Base-by-base conservation (phyloP, 2,888 invertebrate genomes). In the Heteromurus nitidus region DNA sequence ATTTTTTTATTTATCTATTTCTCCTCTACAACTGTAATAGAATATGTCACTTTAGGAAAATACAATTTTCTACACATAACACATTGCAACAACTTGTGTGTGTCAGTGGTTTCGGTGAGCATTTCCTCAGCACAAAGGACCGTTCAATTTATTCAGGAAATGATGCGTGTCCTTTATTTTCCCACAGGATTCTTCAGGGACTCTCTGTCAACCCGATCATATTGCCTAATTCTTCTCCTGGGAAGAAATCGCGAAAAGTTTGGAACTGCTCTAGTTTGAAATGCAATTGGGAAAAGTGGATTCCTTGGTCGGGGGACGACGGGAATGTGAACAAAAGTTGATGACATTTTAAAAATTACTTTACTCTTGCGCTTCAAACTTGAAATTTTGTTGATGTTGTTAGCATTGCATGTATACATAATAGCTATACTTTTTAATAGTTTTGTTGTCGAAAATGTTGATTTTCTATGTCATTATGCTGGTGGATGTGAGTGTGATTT, bases 201-300 rank as follows among this genome's bases (percentile, higher is more conserved):
- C 65, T 80, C 11, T 58, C 65, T 80, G 80, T 80, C 47, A 72
- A 47, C 30, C 80, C 80, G 18, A 58, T 72, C 65, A 60, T 80
- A 60, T 65, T 73, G 36, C 80, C 67, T 72, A 73, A 80, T 72
- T 80, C 62, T 72, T 58, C 72, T 72, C 72, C 62, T 3, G 80
- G 80, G 72, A 72, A 64, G 80, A 80, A 72, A 72, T 65, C 72
- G 31, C 72, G 44, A 18, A 80, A 80, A 80, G 65, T 80, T 80
- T 80, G 80, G 80, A 65, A 67, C 13, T 80, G 80, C 44, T 80
- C 80, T 36, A 65, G 67, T 80, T 73, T 80, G 72, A 80, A 72
- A 67, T 80, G 80, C 80, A 67, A 58, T 58, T 80, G 80, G 80
- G 80, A 80, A 3, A 73, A 70, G 3, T 79, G 77, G 77, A 70